These are phyloP conservation scores for Elephantulus edwardii DNA, from an alignment of 2,113 vertebrate species.

Conservation along the genomic window DNA sequence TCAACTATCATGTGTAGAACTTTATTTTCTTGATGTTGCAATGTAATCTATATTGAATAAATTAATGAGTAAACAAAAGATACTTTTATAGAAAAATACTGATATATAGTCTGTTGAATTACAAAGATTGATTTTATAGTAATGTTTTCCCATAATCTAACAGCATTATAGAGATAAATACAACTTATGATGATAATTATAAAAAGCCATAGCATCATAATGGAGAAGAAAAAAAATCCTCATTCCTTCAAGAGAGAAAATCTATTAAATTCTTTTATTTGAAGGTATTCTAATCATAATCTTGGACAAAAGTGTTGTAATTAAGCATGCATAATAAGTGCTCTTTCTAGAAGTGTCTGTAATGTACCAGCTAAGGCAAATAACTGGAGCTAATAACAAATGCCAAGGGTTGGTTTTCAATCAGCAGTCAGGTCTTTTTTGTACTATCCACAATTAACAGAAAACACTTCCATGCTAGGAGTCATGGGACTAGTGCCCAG, in stretches of 20 bases:
- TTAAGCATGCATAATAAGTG: neutral
- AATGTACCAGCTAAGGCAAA: neutral
- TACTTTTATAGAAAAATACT: neutral
- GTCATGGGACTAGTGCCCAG: neutral
- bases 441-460: neutral
- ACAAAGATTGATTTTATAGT: neutral
- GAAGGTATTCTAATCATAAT: neutral
- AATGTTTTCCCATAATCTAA: neutral
- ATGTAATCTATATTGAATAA: constrained; percentile 10
- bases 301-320: neutral
- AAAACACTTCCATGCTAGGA: neutral
- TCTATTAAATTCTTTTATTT: neutral
- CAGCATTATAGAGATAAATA: neutral
- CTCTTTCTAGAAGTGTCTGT: neutral
- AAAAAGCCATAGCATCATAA: neutral
- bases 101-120: neutral
- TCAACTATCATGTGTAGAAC: too few species aligned
- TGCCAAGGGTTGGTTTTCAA: neutral
- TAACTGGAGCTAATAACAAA: neutral
- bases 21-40: too few species aligned
- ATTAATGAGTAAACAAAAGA: neutral
- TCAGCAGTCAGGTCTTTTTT: neutral
- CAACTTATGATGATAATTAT: neutral
- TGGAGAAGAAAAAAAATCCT: neutral
- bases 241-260: neutral